These are phyloP conservation scores for Trichogramma pretiosum DNA, from an alignment of 1,140 invertebrate species.

Conservation along the genomic window DNA sequence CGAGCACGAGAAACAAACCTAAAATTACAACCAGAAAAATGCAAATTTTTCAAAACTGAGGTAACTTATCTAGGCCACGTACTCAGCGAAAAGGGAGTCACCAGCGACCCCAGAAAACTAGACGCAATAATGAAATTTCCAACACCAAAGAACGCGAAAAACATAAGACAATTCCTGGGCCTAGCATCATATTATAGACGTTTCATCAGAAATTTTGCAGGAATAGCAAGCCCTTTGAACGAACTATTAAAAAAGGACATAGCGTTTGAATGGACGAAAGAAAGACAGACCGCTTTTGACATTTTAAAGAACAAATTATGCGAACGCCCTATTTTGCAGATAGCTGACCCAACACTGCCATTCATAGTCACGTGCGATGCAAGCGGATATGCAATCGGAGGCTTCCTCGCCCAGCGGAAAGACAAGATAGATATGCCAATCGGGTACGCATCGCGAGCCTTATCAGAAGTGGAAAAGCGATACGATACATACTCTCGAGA, in stretches of 20 bases:
- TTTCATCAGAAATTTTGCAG: conserved; percentile 10
- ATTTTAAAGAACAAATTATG: not conserved
- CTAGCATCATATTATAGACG: conserved; percentile 20
- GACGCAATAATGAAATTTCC: too few relatives aligned
- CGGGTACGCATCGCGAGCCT: conserved; percentile 15
- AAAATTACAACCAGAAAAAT: too few relatives aligned
- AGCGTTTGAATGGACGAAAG: not conserved
- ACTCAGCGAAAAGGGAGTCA: too few relatives aligned
- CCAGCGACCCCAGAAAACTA: too few relatives aligned
- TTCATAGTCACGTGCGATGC: not conserved
- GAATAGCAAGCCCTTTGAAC: not conserved
- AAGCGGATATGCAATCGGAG: not conserved
- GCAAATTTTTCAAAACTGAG: too few relatives aligned
- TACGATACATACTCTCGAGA: not conserved
- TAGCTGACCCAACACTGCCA: not conserved
- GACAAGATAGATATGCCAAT: not conserved
- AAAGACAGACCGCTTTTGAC: conserved; percentile 9
- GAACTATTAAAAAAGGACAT: conserved; percentile 1
- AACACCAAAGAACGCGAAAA: too few relatives aligned
- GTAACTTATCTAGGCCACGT: too few relatives aligned
- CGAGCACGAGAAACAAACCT: too few relatives aligned
- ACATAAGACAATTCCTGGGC: conserved; percentile 22
- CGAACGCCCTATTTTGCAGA: not conserved
- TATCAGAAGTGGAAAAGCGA: conserved; percentile 1
- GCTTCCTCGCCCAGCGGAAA: not conserved